Conservation (phyloP, 2,888 invertebrate genomes). For the Byasa hedistus region DNA sequence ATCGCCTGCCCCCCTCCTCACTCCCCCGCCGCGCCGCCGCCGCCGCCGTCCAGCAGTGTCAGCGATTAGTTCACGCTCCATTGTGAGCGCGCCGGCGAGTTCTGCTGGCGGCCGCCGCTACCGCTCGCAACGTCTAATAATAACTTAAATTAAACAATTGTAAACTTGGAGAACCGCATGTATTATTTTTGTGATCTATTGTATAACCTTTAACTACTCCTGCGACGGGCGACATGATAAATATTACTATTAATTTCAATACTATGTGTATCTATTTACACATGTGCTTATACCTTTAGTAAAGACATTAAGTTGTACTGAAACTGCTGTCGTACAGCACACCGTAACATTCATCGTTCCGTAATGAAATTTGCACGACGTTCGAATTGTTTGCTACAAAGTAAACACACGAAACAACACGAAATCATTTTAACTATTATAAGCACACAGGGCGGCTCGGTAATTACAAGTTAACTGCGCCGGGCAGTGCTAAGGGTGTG, state of each 20-base stretch:
- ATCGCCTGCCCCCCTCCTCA: conserved; percentile 31
- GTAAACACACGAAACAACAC: conserved; percentile 67
- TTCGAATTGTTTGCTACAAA: neutral
- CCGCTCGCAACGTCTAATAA: neutral
- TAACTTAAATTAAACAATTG: no score
- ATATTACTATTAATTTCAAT: no score
- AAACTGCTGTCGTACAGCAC: no score
- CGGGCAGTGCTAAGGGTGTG: conserved; percentile 55
- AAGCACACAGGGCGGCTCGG: conserved; percentile 58
- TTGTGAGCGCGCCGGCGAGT: conserved; percentile 1
- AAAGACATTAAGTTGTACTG: no score
- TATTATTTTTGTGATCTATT: no score
- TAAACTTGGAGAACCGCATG: no score
- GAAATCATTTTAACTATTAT: conserved; percentile 64
- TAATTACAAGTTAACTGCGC: conserved; percentile 76
- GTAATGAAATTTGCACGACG: neutral
- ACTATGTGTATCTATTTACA: no score
- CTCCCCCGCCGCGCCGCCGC: neutral
- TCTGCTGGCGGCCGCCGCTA: neutral
- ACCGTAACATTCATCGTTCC: neutral
- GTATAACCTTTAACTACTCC: no score
- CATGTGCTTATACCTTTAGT: no score
- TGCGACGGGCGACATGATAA: no score
- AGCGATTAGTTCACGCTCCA: conserved; percentile 1
- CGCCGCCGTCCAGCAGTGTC: neutral